Evolutionary conservation across 2,113 vertebrate genomes (phyloP).

Genomic region (Rhynchomys soricoides): DNA sequence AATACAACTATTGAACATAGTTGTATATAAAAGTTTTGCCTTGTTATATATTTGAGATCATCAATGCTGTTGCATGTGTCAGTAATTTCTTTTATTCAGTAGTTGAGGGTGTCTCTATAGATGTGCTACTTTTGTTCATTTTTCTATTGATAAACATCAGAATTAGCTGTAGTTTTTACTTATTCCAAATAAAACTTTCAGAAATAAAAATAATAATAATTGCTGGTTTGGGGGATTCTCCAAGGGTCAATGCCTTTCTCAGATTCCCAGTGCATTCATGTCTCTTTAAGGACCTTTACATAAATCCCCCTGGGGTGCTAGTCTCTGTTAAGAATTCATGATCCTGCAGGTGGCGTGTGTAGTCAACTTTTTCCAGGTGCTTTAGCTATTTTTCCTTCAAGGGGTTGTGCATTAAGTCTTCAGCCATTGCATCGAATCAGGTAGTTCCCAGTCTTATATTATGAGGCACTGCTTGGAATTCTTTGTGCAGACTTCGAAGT

Average conservation of each 20-base stretch:
- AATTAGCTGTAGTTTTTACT: not conserved
- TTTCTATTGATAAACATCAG: not conserved
- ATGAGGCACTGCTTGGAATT: not conserved
- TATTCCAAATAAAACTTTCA: not conserved
- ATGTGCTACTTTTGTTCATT: not conserved
- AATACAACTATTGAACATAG: not conserved
- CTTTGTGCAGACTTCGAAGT: not conserved
- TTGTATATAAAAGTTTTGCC: not conserved
- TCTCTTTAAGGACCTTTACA: not conserved
- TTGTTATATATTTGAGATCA: not conserved
- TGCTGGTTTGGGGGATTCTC: not conserved
- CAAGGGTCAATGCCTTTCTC: not conserved
- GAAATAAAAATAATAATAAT: no score
- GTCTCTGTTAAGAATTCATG: not conserved
- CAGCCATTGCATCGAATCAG: not conserved
- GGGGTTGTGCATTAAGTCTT: not conserved
- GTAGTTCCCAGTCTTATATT: not conserved
- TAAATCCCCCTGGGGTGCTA: not conserved
- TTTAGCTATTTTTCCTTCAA: not conserved
- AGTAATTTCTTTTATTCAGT: not conserved
- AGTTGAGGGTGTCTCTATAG: not conserved
- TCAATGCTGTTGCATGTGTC: not conserved
- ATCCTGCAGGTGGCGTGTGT: not conserved
- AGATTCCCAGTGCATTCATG: not conserved
- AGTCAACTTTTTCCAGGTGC: not conserved